Percentiles rank a stretch among this genome's conserved stretches.
These are phyloP conservation scores for Sinella curviseta DNA, from an alignment of 1,140 invertebrate species.

Conservation along the genomic window DNA sequence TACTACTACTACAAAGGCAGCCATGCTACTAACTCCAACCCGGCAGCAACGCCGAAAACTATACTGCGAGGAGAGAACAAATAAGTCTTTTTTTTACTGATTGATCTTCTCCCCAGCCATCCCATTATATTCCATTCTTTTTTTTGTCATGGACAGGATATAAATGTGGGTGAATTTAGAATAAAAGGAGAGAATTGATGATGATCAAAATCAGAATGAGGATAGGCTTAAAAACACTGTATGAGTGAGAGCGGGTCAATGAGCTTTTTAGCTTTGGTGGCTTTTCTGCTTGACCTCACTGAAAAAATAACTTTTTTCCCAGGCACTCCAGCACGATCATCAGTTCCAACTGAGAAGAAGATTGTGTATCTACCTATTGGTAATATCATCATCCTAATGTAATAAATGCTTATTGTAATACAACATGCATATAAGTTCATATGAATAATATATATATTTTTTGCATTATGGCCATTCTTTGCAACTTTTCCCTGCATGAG, in stretches of 20 bases:
- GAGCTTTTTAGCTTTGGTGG: slow-evolving; percentile 6
- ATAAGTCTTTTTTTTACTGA: background rate
- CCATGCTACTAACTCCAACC: too few relatives aligned
- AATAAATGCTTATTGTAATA: too few relatives aligned
- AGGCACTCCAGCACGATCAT: background rate
- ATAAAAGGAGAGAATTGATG: background rate
- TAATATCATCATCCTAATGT: too few relatives aligned
- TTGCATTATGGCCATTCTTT: too few relatives aligned
- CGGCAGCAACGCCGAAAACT: too few relatives aligned
- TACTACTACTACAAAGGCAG: background rate
- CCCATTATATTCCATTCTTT: background rate
- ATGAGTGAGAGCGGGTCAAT: slow-evolving; percentile 7
- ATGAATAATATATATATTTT: too few relatives aligned
- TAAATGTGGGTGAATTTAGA: background rate
- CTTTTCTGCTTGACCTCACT: slow-evolving; percentile 16
- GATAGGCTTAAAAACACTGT: background rate
- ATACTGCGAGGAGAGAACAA: too few relatives aligned
- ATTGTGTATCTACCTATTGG: too few relatives aligned
- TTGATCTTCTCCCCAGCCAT: background rate
- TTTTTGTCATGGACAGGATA: background rate
- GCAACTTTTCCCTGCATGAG: background rate
- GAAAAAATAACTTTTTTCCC: slow-evolving; percentile 20
- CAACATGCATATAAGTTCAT: too few relatives aligned
- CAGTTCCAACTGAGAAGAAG: too few relatives aligned
- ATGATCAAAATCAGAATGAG: background rate